Base-by-base conservation (phyloP, 2,888 invertebrate species). In the Bembecia ichneumoniformis region DNA sequence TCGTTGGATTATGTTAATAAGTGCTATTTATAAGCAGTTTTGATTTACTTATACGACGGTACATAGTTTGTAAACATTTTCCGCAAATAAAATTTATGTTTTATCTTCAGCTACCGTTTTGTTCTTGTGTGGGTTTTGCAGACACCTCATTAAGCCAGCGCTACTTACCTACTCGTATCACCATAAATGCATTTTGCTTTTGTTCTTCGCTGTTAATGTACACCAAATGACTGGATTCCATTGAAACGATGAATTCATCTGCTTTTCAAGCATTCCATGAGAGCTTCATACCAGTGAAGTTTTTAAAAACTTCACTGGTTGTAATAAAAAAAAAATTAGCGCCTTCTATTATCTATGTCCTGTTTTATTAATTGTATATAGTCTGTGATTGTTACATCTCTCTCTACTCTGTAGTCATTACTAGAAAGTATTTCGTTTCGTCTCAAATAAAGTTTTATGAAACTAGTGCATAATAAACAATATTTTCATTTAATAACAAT, bases 1-100 rank as follows among this genome's bases (percentile, higher is more conserved):
- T 82, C 59, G 80, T 69, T 55, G 68, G 76, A 86, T 86, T 86
- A 87, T 87, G 84, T 70, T 74, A 87, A 87, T 86, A 59, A 51
- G 52, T 64, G 69, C 74, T 74, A 77, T 81, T 77, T 79, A 72
- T 78, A 82, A 82, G 78, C 79, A 59, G 74, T 72, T 82, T 79
- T 82, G 82, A 81, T 81, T 81, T 82, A 82, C 76, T 69, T 74
- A 74, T 68, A 64, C 68, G 69, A 65, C 67, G 62, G 68, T 70
- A 63, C 71, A 71, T 59, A 60, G 64, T 66, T 70, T 74, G 74
- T 75, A 73, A 71, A 73, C 67, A 65, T 81, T 79, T 28, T 75
- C 68, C 70, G 70, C 69, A 69, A 68, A 74, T 77, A 76, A 81
- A 44, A 81, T 82, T 81, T 81, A 82, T 81, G 74, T 73, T 71